These are phyloP conservation scores for Microhierax caerulescens DNA, from an alignment of 2,797 vertebrate species.

Conservation along the genomic window DNA sequence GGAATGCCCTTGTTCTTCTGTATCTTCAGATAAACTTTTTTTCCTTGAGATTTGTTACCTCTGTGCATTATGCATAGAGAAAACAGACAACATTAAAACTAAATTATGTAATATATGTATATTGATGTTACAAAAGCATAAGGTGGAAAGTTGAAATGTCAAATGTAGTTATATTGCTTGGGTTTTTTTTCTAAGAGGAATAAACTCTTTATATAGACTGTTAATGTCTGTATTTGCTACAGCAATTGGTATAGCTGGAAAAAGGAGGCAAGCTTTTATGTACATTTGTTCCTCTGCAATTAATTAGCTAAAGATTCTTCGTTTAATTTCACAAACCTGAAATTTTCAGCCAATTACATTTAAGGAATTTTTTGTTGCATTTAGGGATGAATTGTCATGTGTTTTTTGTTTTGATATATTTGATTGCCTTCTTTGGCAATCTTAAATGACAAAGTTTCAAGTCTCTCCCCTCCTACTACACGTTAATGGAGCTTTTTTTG, in stretches of 20 bases:
- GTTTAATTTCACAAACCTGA: not conserved
- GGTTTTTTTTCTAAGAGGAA: not conserved
- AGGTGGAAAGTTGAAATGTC: not conserved
- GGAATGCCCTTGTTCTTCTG: not conserved
- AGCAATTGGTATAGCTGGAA: not conserved
- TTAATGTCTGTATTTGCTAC: not conserved
- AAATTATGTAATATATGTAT: not conserved
- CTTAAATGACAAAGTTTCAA: not conserved
- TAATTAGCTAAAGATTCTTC: not conserved
- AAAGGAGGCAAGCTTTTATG: not conserved
- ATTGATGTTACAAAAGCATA: not conserved
- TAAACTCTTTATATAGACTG: not conserved
- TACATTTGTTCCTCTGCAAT: not conserved
- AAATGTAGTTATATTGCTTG: not conserved
- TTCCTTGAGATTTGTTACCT: not conserved
- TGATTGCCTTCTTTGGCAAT: not conserved
- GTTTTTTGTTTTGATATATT: not conserved
- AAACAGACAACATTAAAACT: not conserved
- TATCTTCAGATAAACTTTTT: not conserved
- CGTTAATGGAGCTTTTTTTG: not conserved
- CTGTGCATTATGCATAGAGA: not conserved
- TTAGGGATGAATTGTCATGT: not conserved
- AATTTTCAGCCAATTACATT: not conserved
- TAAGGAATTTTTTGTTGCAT: not conserved
- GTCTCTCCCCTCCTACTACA: not conserved